Conservation (phyloP, 2,888 invertebrate species). For the Tineola bisselliella region DNA sequence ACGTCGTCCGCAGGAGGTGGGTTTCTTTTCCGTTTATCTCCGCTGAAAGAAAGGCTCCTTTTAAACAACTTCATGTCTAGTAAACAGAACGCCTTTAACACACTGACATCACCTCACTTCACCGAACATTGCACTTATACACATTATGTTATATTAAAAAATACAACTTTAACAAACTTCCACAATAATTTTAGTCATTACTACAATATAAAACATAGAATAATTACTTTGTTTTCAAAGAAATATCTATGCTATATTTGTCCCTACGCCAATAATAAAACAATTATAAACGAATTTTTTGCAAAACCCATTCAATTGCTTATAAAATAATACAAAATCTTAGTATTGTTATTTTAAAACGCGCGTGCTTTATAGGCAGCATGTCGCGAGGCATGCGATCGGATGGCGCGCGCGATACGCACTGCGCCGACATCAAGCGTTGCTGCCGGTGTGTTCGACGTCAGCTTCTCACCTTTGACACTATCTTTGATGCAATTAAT, state of each 20-base stretch:
- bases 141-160: neutral
- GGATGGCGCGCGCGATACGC: slow-evolving; percentile 52
- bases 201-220: neutral
- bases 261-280: slow-evolving; percentile 10
- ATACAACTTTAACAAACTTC: neutral
- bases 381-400: slow-evolving; percentile 38
- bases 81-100: slow-evolving; percentile 18
- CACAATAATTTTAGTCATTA: neutral
- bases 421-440: slow-evolving; percentile 32
- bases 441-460: slow-evolving; percentile 7
- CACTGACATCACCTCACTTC: slow-evolving; percentile 29
- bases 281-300: slow-evolving; percentile 31
- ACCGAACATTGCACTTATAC: neutral
- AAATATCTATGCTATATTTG: neutral
- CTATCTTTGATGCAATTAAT: slow-evolving; percentile 15
- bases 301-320: slow-evolving; percentile 32
- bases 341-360: neutral
- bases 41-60: slow-evolving; percentile 59
- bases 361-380: slow-evolving; percentile 22
- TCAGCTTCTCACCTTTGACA: slow-evolving; percentile 30
- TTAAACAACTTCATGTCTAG: slow-evolving; percentile 61
- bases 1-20: slow-evolving; percentile 47
- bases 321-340: slow-evolving; percentile 15
- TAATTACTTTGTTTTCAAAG: neutral
- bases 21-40: slow-evolving; percentile 62